Percentiles rank a stretch among this genome's conserved stretches.
phyloP scores from a whole-genome alignment of 2,797 vertebrate genomes.

The Cynodonichthys magdalenae region DNA sequence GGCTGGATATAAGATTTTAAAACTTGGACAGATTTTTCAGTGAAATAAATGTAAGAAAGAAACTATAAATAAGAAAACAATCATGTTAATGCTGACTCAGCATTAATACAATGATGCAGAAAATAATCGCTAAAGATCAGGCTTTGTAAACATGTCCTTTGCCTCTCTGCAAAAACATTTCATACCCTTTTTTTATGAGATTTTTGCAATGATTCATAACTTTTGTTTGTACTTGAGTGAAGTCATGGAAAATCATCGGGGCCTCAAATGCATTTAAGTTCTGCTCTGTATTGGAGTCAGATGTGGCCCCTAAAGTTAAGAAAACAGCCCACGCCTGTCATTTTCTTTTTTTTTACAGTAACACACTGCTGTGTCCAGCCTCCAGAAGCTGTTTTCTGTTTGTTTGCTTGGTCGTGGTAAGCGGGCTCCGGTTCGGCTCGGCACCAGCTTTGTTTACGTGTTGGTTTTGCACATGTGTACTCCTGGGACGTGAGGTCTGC shows the following conservation, averaged over 20 bases:
- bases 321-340: conserved; percentile 27
- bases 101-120: conserved; percentile 7
- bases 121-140: conserved; percentile 1
- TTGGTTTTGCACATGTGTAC: conserved; percentile 51
- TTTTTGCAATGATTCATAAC: background rate
- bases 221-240: conserved; percentile 37
- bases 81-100: no score
- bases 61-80: no score
- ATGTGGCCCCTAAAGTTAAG: conserved; percentile 16
- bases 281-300: conserved; percentile 10
- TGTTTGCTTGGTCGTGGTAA: conserved; percentile 47
- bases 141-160: conserved; percentile 10
- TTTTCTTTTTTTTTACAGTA: conserved; percentile 11
- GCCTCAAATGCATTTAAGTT: background rate
- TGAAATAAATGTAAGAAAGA: no score
- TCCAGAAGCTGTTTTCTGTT: conserved; percentile 28
- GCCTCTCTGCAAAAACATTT: conserved; percentile 1
- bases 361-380: background rate
- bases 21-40: no score
- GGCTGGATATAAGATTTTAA: no score
- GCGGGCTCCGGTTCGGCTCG: conserved; percentile 21
- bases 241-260: conserved; percentile 31
- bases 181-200: conserved; percentile 25
- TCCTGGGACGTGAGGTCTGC: conserved; percentile 55
- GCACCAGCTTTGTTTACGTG: conserved; percentile 46